Evolutionary conservation across 2,888 invertebrate genomes (phyloP).

Genomic region (Gymnocheta viridis): DNA sequence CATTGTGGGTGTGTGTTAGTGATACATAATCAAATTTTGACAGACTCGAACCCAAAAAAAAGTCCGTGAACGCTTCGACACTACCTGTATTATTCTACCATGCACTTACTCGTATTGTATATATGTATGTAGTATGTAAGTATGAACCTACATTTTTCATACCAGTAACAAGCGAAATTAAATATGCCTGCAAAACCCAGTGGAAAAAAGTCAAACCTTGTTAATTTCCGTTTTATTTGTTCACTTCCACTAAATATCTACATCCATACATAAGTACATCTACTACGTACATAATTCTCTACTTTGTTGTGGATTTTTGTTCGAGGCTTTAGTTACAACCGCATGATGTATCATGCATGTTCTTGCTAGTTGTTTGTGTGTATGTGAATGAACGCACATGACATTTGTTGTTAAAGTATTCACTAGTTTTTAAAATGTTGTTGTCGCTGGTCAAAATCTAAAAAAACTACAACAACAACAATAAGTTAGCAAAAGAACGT

Average conservation of each 20-base stretch:
- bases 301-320: not conserved
- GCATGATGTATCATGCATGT: not conserved
- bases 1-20: no score
- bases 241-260: not conserved
- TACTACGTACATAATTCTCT: no score
- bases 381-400: not conserved
- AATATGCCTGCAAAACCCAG: not conserved
- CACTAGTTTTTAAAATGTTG: slow-evolving; percentile 16
- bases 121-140: no score
- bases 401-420: slow-evolving; percentile 26
- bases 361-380: no score
- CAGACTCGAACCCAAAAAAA: no score
- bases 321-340: not conserved
- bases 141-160: no score
- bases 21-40: no score
- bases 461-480: no score
- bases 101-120: no score
- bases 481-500: not conserved
- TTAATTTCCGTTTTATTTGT: slow-evolving; percentile 31
- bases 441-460: slow-evolving; percentile 11
- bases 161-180: not conserved
- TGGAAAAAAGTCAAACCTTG: slow-evolving; percentile 32
- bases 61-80: no score
- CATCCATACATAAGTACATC: no score
- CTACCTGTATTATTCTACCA: no score